Percentiles rank a stretch among this genome's conserved stretches.
These are phyloP conservation scores for Lethenteron camtschaticum DNA, from an alignment of 2,113 vertebrate genomes.

Conservation along the genomic window DNA sequence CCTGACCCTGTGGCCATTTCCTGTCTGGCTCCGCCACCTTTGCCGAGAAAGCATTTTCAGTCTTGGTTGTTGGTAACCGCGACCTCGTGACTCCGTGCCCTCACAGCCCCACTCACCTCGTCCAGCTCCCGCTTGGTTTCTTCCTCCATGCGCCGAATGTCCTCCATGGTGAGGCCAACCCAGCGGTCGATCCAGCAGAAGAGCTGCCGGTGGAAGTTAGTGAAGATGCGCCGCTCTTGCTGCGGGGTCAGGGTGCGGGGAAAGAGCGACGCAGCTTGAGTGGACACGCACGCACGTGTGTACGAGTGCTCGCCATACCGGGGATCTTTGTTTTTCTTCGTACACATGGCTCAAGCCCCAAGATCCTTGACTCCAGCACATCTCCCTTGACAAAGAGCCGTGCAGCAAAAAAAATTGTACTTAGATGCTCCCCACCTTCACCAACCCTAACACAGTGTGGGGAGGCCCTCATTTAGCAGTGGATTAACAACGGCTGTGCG, in stretches of 20 bases:
- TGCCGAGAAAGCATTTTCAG: not conserved
- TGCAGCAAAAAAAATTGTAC: not conserved
- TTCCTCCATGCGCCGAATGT: conserved; percentile 73
- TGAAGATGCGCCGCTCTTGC: conserved; percentile 97
- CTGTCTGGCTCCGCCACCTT: not conserved
- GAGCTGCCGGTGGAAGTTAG: conserved; percentile 79
- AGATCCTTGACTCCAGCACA: not conserved
- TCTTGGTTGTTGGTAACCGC: not conserved
- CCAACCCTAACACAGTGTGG: too few species aligned
- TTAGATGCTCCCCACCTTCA: too few species aligned
- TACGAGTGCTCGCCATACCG: not conserved
- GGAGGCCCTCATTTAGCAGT: too few species aligned
- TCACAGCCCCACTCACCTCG: conserved; percentile 27
- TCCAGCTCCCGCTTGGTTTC: conserved; percentile 76
- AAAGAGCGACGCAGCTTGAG: too few species aligned
- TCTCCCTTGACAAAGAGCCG: not conserved
- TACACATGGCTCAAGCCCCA: not conserved
- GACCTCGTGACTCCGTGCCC: not conserved
- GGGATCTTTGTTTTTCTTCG: not conserved
- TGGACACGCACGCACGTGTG: not conserved
- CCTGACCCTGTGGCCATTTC: not conserved
- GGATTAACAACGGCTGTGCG: too few species aligned
- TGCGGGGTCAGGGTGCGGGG: conserved; percentile 15
- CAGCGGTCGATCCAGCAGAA: conserved; percentile 92
- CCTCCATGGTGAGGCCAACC: conserved; percentile 80